Evolutionary conservation across 2,797 vertebrate genomes (phyloP).

Genomic region (Miichthys miiuy): DNA sequence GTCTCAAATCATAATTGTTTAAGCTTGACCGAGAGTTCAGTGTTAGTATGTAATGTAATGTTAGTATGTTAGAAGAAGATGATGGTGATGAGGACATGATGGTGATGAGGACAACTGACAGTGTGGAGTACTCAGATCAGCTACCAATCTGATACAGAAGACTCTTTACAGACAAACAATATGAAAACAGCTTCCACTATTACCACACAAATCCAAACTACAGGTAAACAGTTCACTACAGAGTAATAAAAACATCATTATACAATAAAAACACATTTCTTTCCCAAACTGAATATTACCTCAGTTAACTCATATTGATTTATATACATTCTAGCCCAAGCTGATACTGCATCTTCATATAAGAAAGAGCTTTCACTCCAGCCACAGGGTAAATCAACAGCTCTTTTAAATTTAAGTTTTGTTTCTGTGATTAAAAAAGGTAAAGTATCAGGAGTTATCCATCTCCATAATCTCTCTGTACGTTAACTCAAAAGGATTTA

Average conservation of each 20-base stretch:
- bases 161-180: background rate
- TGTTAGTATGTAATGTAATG: too few relatives aligned
- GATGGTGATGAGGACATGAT: too few relatives aligned
- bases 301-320: background rate
- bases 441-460: slow-evolving; percentile 37
- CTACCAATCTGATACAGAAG: background rate
- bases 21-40: background rate
- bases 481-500: slow-evolving; percentile 74
- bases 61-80: background rate
- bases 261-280: background rate
- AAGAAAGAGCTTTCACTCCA: slow-evolving; percentile 9
- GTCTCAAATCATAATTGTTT: background rate
- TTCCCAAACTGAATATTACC: slow-evolving; percentile 16
- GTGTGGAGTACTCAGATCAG: background rate
- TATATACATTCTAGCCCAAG: background rate
- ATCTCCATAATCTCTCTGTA: slow-evolving; percentile 63
- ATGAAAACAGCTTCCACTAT: slow-evolving; percentile 3
- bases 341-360: background rate
- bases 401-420: slow-evolving; percentile 21
- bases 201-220: background rate
- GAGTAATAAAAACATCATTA: slow-evolving; percentile 2
- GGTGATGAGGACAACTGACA: background rate
- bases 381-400: slow-evolving; percentile 34
- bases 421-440: slow-evolving; percentile 56
- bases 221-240: slow-evolving; percentile 14